Conservation (phyloP, 2,797 vertebrate species). For the Furcifer pardalis region DNA sequence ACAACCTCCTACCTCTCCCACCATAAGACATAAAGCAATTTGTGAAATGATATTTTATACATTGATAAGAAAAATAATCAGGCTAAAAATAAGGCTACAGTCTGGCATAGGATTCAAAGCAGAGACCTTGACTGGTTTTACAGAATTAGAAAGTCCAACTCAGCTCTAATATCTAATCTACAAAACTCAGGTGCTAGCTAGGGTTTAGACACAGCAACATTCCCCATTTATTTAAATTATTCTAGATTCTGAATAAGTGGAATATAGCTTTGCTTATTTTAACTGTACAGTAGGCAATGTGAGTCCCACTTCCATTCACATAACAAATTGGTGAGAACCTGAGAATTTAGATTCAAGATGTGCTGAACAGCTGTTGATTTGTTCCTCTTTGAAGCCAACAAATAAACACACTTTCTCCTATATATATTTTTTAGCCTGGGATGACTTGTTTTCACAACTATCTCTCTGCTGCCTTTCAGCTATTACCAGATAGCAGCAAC, state of each 20-base stretch:
- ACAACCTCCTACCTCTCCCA: neutral
- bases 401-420: neutral
- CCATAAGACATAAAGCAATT: neutral
- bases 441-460: neutral
- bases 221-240: neutral
- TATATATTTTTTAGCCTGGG: neutral
- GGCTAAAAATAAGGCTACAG: neutral
- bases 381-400: neutral
- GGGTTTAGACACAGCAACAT: neutral
- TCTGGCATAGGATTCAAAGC: neutral
- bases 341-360: neutral
- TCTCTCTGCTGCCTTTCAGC: neutral
- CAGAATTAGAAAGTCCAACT: neutral
- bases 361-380: neutral
- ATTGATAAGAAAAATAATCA: neutral
- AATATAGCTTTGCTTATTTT: neutral
- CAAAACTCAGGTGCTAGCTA: neutral
- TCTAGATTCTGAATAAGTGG: neutral
- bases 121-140: neutral
- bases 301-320: neutral
- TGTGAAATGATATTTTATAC: neutral
- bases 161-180: neutral
- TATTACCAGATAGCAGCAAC: neutral
- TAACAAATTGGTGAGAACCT: neutral
- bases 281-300: neutral